phyloP scores from a whole-genome alignment of 2,888 invertebrate genomes.

The Lasioglossum oenotherae region DNA sequence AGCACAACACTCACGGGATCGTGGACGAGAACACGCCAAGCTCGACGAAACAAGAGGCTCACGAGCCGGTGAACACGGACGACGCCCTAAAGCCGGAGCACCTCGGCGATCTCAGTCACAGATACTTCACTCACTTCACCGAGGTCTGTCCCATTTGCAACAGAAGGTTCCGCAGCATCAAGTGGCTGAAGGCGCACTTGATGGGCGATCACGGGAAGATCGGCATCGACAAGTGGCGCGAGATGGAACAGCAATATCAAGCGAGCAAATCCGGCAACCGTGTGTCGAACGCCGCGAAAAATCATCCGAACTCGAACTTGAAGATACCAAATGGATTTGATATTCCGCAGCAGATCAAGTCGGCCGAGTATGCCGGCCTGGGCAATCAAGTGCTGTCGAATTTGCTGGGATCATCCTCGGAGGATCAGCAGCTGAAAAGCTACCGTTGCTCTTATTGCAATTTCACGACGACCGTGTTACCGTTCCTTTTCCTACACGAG shows the following conservation, averaged over 20 bases:
- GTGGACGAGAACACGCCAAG: conserved; percentile 90
- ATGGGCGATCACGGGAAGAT: conserved; percentile 93
- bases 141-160: conserved; percentile 94
- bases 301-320: conserved; percentile 84
- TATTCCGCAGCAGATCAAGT: conserved; percentile 72
- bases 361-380: conserved; percentile 74
- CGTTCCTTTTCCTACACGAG: conserved; percentile 96
- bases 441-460: conserved; percentile 96
- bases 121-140: conserved; percentile 89
- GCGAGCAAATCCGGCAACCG: conserved; percentile 83
- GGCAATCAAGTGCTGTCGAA: conserved; percentile 86
- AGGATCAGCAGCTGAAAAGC: conserved; percentile 88
- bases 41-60: conserved; percentile 76
- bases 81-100: conserved; percentile 86
- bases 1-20: conserved; percentile 98
- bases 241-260: conserved; percentile 85
- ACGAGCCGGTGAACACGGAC: conserved; percentile 76
- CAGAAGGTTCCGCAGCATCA: conserved; percentile 93
- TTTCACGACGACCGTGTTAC: conserved; percentile 94
- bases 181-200: conserved; percentile 95
- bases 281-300: conserved; percentile 73
- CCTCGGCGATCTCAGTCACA: conserved; percentile 86
- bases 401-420: conserved; percentile 84
- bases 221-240: conserved; percentile 88
- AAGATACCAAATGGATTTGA: conserved; percentile 86